Evolutionary conservation across 2,888 invertebrate genomes (phyloP).

Genomic region (Drosophila mimica): DNA sequence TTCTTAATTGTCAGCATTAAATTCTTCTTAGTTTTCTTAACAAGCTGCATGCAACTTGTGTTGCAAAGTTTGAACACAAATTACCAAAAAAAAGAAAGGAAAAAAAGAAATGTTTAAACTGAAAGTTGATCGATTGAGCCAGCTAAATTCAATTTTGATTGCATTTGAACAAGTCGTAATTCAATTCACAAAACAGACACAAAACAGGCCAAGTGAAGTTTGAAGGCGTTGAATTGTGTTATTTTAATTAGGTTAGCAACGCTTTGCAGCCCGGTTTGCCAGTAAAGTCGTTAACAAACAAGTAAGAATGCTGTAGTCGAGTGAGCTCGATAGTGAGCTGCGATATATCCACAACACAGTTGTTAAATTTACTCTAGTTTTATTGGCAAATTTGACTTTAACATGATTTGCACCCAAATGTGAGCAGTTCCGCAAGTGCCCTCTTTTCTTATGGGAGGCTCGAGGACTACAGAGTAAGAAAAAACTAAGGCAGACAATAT

Average conservation of each 20-base stretch:
- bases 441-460: no score
- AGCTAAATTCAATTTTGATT: neutral
- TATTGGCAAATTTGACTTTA: no score
- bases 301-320: no score
- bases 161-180: neutral
- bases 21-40: neutral
- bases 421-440: no score
- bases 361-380: no score
- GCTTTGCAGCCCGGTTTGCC: neutral
- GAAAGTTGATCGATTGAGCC: constrained; percentile 7
- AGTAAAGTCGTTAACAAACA: neutral
- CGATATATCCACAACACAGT: no score
- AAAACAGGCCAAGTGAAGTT: neutral
- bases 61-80: neutral
- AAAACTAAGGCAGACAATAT: no score
- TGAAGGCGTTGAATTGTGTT: neutral
- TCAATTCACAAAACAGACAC: neutral
- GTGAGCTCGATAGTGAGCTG: no score
- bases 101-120: neutral
- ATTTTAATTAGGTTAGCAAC: constrained; percentile 2
- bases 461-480: no score
- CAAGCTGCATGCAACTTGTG: neutral
- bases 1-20: neutral
- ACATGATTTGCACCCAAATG: no score
- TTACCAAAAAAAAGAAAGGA: neutral